phyloP scores from a whole-genome alignment of 2,888 invertebrate species.

The Luperina nickerlii region DNA sequence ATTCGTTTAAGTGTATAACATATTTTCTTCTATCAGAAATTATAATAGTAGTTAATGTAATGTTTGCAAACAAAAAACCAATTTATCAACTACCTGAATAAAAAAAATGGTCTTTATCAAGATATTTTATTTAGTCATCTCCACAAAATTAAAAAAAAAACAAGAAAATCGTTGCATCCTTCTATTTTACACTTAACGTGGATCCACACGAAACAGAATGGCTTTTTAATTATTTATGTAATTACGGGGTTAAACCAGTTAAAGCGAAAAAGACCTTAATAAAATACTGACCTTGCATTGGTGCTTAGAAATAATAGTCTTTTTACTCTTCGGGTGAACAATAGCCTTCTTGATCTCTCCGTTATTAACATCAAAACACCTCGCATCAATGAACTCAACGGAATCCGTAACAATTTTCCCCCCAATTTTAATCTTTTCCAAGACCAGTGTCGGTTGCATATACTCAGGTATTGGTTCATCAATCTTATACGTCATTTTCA shows the following conservation, averaged over 20 bases:
- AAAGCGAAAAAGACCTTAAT: not conserved
- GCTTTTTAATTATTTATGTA: too few species aligned
- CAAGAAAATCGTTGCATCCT: not conserved
- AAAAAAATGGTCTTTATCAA: not conserved
- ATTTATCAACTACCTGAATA: not conserved
- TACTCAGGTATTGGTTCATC: conserved; percentile 75
- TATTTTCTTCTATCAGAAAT: not conserved
- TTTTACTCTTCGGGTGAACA: conserved; percentile 76
- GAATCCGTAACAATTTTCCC: conserved; percentile 44
- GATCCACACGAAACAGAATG: too few species aligned
- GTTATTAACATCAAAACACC: conserved; percentile 48
- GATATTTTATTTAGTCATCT: not conserved
- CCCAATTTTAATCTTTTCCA: conserved; percentile 72
- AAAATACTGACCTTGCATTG: conserved; percentile 79
- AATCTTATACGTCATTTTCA: conserved; percentile 71
- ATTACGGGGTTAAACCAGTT: too few species aligned
- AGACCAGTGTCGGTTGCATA: conserved; percentile 75
- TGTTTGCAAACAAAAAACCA: not conserved
- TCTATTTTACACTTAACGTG: too few species aligned
- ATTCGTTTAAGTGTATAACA: not conserved
- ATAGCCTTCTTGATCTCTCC: conserved; percentile 71
- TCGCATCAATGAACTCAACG: conserved; percentile 54
- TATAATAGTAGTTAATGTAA: not conserved
- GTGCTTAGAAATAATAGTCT: conserved; percentile 79
- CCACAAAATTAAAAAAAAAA: not conserved